Percentiles rank a stretch among this genome's conserved stretches.
These are phyloP conservation scores for Chaetorhynchus papuensis DNA, from an alignment of 2,113 vertebrate genomes.

Conservation along the genomic window DNA sequence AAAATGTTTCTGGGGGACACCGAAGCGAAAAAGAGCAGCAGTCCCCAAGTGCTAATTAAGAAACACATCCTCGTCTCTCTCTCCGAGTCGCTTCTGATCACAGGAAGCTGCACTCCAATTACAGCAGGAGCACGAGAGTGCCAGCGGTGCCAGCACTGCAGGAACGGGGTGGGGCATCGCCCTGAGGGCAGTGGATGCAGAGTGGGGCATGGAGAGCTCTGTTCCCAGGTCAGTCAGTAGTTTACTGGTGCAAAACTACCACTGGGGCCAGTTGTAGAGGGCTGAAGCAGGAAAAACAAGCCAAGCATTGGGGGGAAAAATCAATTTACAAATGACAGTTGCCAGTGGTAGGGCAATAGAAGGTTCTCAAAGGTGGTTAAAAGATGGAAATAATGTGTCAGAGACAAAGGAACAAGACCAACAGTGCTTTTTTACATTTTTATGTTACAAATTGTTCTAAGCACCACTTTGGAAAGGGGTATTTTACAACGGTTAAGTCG, in stretches of 20 bases:
- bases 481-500: background rate
- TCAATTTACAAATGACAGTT: background rate
- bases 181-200: background rate
- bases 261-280: background rate
- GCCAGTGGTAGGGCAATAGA: background rate
- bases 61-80: background rate
- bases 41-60: background rate
- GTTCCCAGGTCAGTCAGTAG: background rate
- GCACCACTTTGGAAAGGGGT: background rate
- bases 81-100: background rate
- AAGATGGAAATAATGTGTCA: background rate
- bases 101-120: rapidly evolving
- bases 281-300: background rate
- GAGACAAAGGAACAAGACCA: background rate
- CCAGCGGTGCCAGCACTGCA: rapidly evolving
- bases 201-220: background rate
- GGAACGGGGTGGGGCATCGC: background rate
- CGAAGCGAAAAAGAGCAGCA: background rate
- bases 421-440: background rate
- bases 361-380: background rate
- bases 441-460: background rate
- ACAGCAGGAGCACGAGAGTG: background rate
- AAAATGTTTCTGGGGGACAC: background rate
- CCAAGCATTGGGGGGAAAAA: background rate
- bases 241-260: background rate